Conservation (phyloP, 2,797 vertebrate genomes). For the Paedocypris micromegethes region DNA sequence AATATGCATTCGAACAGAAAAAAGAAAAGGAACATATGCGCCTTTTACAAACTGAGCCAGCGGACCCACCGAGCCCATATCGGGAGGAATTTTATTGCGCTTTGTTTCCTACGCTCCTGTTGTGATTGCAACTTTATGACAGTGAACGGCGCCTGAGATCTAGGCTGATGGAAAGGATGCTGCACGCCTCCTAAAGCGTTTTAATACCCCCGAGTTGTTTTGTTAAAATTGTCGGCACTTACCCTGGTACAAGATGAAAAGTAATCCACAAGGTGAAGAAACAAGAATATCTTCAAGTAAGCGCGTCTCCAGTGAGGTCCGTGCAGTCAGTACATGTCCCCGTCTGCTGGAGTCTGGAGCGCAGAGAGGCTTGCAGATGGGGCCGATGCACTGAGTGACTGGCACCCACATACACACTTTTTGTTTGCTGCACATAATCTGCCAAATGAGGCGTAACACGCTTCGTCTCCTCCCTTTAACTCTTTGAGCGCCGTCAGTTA, state of each 20-base stretch:
- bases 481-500: slow-evolving; percentile 74
- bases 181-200: neutral
- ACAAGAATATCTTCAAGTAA: slow-evolving; percentile 37
- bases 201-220: slow-evolving; percentile 26
- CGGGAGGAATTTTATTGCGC: slow-evolving; percentile 47
- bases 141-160: neutral
- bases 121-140: slow-evolving; percentile 44
- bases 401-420: slow-evolving; percentile 94
- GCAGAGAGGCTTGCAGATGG: slow-evolving; percentile 77
- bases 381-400: slow-evolving; percentile 85
- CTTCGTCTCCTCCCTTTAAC: slow-evolving; percentile 94
- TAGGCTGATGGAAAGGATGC: neutral
- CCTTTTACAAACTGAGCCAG: slow-evolving; percentile 50
- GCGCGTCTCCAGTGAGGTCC: slow-evolving; percentile 35
- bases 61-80: slow-evolving; percentile 45
- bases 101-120: slow-evolving; percentile 46
- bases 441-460: slow-evolving; percentile 98
- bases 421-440: slow-evolving; percentile 98
- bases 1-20: slow-evolving; percentile 59
- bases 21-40: slow-evolving; percentile 54
- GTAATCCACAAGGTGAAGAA: slow-evolving; percentile 66
- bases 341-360: slow-evolving; percentile 57
- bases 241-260: slow-evolving; percentile 26
- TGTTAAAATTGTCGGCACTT: slow-evolving; percentile 31
- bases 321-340: slow-evolving; percentile 72